Evolutionary conservation across 2,888 invertebrate genomes (phyloP).

Genomic region (Galerucella nymphaeae): DNA sequence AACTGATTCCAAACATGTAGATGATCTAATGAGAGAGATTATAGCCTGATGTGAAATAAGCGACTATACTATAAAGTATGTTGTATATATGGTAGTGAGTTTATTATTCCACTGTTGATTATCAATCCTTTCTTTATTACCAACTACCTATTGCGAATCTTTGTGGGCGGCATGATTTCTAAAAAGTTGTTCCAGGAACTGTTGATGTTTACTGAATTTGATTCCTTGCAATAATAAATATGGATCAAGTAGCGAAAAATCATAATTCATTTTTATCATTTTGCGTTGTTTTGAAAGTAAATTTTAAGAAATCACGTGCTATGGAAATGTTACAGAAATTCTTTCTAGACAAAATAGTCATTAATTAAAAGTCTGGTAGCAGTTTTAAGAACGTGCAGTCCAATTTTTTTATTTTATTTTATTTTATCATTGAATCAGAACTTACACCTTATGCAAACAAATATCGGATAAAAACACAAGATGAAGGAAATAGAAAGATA

Average conservation of each 20-base stretch:
- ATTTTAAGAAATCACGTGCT: conserved; percentile 16
- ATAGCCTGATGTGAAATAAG: neutral
- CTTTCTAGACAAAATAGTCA: conserved; percentile 7
- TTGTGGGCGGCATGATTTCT: conserved; percentile 37
- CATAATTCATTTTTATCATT: conserved; percentile 18
- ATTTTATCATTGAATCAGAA: too few relatives aligned
- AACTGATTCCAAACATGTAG: too few relatives aligned
- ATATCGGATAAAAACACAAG: too few relatives aligned
- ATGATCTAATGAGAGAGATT: too few relatives aligned
- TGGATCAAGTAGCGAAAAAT: conserved; percentile 25
- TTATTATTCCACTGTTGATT: conserved; percentile 31
- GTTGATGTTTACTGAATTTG: conserved; percentile 41
- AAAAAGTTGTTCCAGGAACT: conserved; percentile 41
- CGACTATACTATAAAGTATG: conserved; percentile 2
- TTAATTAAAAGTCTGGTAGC: neutral
- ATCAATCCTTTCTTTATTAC: conserved; percentile 33
- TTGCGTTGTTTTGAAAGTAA: conserved; percentile 10
- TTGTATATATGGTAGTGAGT: conserved; percentile 29
- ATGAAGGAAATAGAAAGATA: too few relatives aligned
- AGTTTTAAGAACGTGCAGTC: neutral
- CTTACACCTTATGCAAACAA: too few relatives aligned
- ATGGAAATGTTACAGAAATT: neutral
- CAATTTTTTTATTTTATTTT: too few relatives aligned
- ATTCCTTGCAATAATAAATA: conserved; percentile 35
- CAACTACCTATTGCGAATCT: conserved; percentile 24